These are phyloP conservation scores for Camponotus fellah DNA, from an alignment of 2,888 invertebrate genomes.

Conservation along the genomic window DNA sequence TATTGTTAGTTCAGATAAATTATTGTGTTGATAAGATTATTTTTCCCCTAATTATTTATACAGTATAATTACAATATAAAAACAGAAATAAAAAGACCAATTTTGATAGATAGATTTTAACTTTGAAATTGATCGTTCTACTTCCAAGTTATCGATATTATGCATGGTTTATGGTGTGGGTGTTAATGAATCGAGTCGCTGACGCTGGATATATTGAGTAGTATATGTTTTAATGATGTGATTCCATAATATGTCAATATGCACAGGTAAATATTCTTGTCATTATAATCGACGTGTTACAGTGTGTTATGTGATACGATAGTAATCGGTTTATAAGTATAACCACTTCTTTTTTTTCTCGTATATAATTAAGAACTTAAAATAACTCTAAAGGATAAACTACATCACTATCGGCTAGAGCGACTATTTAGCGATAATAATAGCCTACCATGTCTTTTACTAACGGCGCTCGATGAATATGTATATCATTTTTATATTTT, in stretches of 20 bases:
- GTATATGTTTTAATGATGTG: slow-evolving; percentile 86
- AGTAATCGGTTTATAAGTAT: slow-evolving; percentile 71
- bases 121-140: slow-evolving; percentile 10
- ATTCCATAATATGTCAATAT: slow-evolving; percentile 85
- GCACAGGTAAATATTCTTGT: slow-evolving; percentile 85
- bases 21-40: no score
- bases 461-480: slow-evolving; percentile 78
- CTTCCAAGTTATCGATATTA: slow-evolving; percentile 60
- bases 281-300: slow-evolving; percentile 85
- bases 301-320: slow-evolving; percentile 85
- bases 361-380: slow-evolving; percentile 82
- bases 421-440: slow-evolving; percentile 81
- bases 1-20: no score
- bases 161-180: slow-evolving; percentile 86
- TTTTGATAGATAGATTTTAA: background rate
- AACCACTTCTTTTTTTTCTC: slow-evolving; percentile 59
- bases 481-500: slow-evolving; percentile 49
- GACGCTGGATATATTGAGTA: slow-evolving; percentile 83
- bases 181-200: slow-evolving; percentile 85
- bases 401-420: slow-evolving; percentile 81
- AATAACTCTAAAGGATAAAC: slow-evolving; percentile 82
- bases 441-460: slow-evolving; percentile 81
- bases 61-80: background rate
- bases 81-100: background rate
- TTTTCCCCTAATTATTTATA: background rate